Conservation (phyloP, 1,140 invertebrate species). For the Aplysia californica region DNA sequence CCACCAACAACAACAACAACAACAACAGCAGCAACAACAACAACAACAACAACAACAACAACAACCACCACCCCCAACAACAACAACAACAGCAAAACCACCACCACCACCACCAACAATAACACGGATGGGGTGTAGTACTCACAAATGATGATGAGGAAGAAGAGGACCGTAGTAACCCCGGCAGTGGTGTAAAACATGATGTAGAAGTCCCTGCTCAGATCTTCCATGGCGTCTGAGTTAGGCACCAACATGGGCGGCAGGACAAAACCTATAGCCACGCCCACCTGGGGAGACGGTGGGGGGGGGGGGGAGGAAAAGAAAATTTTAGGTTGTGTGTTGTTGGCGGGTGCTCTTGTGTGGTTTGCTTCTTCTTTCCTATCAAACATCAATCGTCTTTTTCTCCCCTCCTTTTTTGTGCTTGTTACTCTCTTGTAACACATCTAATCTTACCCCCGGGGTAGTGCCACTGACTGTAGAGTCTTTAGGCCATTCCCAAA, state of each 20-base stretch:
- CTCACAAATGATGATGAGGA: conserved; percentile 83
- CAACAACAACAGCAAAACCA: not conserved
- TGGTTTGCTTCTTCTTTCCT: too few relatives aligned
- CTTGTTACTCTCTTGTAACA: too few relatives aligned
- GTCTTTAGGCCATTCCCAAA: too few relatives aligned
- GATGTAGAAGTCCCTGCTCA: conserved; percentile 77
- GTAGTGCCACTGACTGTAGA: too few relatives aligned
- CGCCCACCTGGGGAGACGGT: too few relatives aligned
- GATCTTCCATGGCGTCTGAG: conserved; percentile 67
- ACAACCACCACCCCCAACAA: not conserved
- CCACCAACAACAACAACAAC: too few relatives aligned
- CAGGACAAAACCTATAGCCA: conserved; percentile 89
- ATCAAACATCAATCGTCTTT: too few relatives aligned
- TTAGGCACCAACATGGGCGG: conserved; percentile 83
- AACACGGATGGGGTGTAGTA: not conserved
- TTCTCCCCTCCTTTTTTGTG: too few relatives aligned
- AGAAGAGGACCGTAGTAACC: conserved; percentile 79
- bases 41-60: not conserved
- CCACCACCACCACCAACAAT: not conserved
- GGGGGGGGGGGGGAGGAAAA: too few relatives aligned
- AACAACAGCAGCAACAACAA: not conserved
- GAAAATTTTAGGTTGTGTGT: too few relatives aligned
- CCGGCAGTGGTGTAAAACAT: conserved; percentile 86
- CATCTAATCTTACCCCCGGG: too few relatives aligned
- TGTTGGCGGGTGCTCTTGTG: too few relatives aligned